Percentiles rank a stretch among this genome's conserved stretches.
These are phyloP conservation scores for Scaptomyza parva DNA, from an alignment of 2,888 invertebrate species.

Conservation along the genomic window DNA sequence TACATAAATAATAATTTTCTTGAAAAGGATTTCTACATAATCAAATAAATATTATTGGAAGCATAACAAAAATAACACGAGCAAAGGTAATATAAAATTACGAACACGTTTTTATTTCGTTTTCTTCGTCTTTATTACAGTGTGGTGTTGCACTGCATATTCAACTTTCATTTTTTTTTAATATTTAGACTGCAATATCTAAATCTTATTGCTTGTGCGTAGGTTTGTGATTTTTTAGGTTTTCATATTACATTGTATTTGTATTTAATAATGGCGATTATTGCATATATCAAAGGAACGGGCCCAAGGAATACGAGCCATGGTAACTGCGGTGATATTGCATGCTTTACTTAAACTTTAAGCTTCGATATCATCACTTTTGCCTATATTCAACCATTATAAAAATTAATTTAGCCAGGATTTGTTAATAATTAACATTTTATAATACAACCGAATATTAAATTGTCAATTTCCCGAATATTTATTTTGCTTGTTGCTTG, in stretches of 20 bases:
- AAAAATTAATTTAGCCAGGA: neutral
- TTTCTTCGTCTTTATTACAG: constrained; percentile 6
- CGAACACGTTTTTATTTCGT: constrained; percentile 39
- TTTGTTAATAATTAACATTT: too few relatives aligned
- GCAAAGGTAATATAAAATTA: constrained; percentile 27
- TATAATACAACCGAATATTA: neutral
- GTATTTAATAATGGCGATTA: constrained; percentile 5
- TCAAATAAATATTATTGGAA: constrained; percentile 4
- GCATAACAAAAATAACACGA: constrained; percentile 10
- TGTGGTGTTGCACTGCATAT: constrained; percentile 21
- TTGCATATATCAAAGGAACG: constrained; percentile 16
- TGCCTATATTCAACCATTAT: too few relatives aligned
- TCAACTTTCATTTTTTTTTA: constrained; percentile 51
- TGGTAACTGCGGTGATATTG: too few relatives aligned
- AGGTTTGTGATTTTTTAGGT: too few relatives aligned
- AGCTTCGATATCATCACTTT: too few relatives aligned
- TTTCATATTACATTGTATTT: too few relatives aligned
- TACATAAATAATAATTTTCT: neutral
- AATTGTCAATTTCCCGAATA: neutral
- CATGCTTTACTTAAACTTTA: too few relatives aligned
- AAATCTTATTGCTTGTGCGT: neutral
- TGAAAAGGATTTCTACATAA: neutral
- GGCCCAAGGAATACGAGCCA: neutral
- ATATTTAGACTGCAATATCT: neutral
- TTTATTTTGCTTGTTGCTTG: neutral